A percentile compares a stretch with the other conserved stretches of the same genome.
phyloP scores from a whole-genome alignment of 2,797 vertebrate species.

The Pelobates cultripes region DNA sequence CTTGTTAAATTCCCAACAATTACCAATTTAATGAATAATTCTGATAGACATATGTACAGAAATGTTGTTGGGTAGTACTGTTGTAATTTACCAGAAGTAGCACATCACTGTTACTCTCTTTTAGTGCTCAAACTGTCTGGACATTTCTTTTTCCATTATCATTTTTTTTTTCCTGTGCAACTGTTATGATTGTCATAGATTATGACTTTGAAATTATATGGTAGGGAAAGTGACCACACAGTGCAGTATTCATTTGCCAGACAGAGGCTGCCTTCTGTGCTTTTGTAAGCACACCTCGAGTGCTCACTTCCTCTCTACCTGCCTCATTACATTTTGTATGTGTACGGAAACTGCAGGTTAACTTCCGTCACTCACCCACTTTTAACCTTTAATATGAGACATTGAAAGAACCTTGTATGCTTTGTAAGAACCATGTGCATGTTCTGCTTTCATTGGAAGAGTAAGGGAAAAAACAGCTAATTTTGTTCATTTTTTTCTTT shows the following conservation, averaged over 20 bases:
- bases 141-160: neutral
- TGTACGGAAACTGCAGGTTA: conserved; percentile 56
- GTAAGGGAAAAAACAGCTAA: conserved; percentile 54
- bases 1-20: no score
- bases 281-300: conserved; percentile 45
- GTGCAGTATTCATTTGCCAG: conserved; percentile 47
- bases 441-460: conserved; percentile 52
- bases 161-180: neutral
- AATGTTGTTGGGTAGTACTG: no score
- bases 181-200: conserved; percentile 7
- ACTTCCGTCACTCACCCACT: conserved; percentile 51
- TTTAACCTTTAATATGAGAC: conserved; percentile 50
- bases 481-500: conserved; percentile 37
- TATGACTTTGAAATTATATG: neutral
- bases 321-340: conserved; percentile 56
- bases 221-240: conserved; percentile 27
- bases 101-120: no score
- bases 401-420: conserved; percentile 51
- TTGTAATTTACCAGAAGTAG: no score
- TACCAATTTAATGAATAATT: no score
- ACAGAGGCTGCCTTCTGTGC: conserved; percentile 50
- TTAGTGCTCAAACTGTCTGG: no score
- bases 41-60: no score
- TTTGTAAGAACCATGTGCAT: conserved; percentile 31
- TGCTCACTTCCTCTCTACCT: conserved; percentile 50